Evolutionary conservation across 2,113 vertebrate genomes (phyloP), one percentile per base, ranked within the genome.

Genomic region (Corythornis cristatus): DNA sequence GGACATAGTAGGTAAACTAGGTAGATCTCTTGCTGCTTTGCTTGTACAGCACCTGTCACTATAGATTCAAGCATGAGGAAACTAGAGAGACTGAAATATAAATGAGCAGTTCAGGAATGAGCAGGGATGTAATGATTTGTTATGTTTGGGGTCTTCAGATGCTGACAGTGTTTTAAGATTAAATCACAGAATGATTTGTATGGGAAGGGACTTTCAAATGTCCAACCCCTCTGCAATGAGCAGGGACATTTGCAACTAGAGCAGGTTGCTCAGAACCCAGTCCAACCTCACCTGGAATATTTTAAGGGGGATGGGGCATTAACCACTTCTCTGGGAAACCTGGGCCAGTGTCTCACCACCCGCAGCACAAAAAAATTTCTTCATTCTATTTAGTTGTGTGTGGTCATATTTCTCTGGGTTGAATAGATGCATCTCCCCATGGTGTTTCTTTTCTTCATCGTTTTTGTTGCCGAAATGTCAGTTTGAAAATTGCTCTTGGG

Each of bases 371-470:
- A 51, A 54, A 54, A 54, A 11, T 18, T 18, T 54, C 53, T 54
- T 54, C 28, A 28, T 54, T 54, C 17, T 18, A 16, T 54, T 26
- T 54, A 54, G 28, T 54, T 92, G 18, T 3, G 66, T 42, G 87
- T 56, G 67, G 75, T 53, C 83, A 17, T 45, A 5, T 61, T 50
- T 64, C 61, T 35, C 67, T 42, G 2, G 0, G 68, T 13, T 46
- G 31, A 42, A 15, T 45, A 6, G 14, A 3, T 1, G 4, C 1
- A 0, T 43, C 33, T 92, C 68, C 35, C 28, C 8, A 0, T 23
- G 29, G 29, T 58, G 26, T 58, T 50, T 45, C 28, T 62, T 65
- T 66, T 21, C 18, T 53, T 37, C 3, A 0, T 61, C 76, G 57
- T 64, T 75, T 75, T 73, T 88, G 61, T 8, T 37, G 80, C 71